phyloP scores from a whole-genome alignment of 1,140 invertebrate genomes.

The Portunus trituberculatus region DNA sequence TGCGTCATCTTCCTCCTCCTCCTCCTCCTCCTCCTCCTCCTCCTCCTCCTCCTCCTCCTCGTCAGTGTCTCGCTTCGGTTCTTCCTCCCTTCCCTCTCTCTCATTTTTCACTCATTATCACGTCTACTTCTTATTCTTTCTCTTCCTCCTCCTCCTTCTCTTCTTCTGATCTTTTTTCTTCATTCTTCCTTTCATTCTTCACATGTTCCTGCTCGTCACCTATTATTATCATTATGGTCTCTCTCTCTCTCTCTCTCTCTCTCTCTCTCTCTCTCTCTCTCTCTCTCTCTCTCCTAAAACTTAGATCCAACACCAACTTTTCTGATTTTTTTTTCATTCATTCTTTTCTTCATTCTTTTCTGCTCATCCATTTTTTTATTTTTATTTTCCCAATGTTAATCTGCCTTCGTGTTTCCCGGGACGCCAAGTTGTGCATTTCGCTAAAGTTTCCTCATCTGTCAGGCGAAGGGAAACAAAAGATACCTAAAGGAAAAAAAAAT shows the following conservation, averaged over 20 bases:
- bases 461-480: neutral
- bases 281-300: too few species aligned
- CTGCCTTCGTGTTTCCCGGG: neutral
- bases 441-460: neutral
- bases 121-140: too few species aligned
- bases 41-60: too few species aligned
- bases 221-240: neutral
- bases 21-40: too few species aligned
- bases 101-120: too few species aligned
- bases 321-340: neutral
- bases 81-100: too few species aligned
- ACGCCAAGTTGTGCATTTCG: neutral
- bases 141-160: too few species aligned
- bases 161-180: neutral
- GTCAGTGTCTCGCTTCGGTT: too few species aligned
- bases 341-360: neutral
- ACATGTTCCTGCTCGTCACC: neutral
- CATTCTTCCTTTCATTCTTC: neutral
- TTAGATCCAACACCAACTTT: too few species aligned
- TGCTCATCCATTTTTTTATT: too few species aligned
- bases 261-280: too few species aligned
- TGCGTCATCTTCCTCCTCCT: too few species aligned
- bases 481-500: neutral
- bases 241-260: neutral
- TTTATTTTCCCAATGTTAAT: neutral